phyloP scores from a whole-genome alignment of 2,888 invertebrate species.

The Platypus cylindrus region DNA sequence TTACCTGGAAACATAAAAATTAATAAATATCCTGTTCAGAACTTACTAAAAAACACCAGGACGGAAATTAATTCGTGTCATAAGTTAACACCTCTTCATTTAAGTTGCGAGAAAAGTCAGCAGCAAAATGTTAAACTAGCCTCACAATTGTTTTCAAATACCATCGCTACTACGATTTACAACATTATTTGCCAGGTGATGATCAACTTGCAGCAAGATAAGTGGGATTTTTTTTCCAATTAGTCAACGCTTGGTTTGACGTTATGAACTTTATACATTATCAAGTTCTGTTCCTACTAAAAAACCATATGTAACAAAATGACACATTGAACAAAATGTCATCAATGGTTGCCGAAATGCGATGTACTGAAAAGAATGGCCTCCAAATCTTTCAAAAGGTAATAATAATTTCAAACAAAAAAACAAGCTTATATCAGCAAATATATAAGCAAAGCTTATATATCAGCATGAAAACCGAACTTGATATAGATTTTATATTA shows the following conservation, averaged over 20 bases:
- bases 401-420: conserved; percentile 16
- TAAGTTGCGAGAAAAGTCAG: conserved; percentile 16
- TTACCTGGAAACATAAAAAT: conserved; percentile 14
- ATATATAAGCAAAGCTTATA: conserved; percentile 12
- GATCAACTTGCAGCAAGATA: conserved; percentile 9
- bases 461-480: conserved; percentile 8
- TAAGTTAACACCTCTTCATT: conserved; percentile 15
- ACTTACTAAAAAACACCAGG: conserved; percentile 7
- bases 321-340: conserved; percentile 15
- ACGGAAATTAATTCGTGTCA: conserved; percentile 15
- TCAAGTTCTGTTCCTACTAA: conserved; percentile 11
- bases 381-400: conserved; percentile 14
- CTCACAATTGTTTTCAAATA: conserved; percentile 20
- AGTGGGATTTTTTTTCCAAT: conserved; percentile 19
- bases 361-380: conserved; percentile 14
- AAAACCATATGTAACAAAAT: conserved; percentile 18
- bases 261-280: conserved; percentile 18
- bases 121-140: conserved; percentile 21
- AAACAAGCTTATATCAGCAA: too few species aligned
- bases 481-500: conserved; percentile 13
- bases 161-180: conserved; percentile 20
- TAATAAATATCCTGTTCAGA: conserved; percentile 9
- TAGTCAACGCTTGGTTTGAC: conserved; percentile 23
- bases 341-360: conserved; percentile 11
- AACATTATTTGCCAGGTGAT: conserved; percentile 16